A percentile compares a stretch with the other conserved stretches of the same genome.
Evolutionary conservation across 2,113 vertebrate genomes (phyloP).

Genomic region (Tragulus kanchil): DNA sequence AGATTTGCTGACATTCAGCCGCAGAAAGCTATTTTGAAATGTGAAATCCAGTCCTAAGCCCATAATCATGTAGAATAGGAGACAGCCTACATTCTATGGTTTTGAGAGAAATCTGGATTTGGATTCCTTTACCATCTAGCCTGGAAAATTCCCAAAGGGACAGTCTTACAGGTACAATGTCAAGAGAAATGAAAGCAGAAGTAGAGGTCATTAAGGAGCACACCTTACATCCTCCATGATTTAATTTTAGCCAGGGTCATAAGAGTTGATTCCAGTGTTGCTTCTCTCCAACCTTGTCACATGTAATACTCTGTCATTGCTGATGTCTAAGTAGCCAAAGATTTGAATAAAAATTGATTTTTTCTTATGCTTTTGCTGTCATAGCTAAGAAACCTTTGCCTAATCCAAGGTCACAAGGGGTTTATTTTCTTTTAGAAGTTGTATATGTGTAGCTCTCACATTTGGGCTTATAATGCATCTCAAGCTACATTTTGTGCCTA

Average conservation of each 20-base stretch:
- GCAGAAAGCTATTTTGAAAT: background rate
- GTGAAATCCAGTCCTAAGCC: background rate
- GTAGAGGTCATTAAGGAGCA: background rate
- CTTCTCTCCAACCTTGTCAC: background rate
- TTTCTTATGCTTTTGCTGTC: background rate
- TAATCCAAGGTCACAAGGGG: background rate
- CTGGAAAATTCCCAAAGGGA: background rate
- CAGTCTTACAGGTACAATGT: background rate
- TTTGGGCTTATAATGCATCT: background rate
- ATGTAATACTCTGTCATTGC: background rate
- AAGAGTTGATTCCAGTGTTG: background rate
- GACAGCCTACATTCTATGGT: background rate
- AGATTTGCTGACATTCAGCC: background rate
- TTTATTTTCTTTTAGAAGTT: background rate
- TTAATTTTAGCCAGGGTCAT: background rate
- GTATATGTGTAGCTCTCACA: background rate
- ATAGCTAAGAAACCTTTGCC: background rate
- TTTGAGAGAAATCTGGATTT: background rate
- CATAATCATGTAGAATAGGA: background rate
- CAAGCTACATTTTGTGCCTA: background rate
- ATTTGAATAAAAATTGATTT: background rate
- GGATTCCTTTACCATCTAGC: background rate
- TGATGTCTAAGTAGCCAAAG: background rate
- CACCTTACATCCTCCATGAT: background rate
- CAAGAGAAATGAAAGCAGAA: background rate